A percentile compares a stretch with the other conserved stretches of the same genome.
These are phyloP conservation scores for Gobiocypris rarus DNA, from an alignment of 2,113 vertebrate species.

Conservation along the genomic window DNA sequence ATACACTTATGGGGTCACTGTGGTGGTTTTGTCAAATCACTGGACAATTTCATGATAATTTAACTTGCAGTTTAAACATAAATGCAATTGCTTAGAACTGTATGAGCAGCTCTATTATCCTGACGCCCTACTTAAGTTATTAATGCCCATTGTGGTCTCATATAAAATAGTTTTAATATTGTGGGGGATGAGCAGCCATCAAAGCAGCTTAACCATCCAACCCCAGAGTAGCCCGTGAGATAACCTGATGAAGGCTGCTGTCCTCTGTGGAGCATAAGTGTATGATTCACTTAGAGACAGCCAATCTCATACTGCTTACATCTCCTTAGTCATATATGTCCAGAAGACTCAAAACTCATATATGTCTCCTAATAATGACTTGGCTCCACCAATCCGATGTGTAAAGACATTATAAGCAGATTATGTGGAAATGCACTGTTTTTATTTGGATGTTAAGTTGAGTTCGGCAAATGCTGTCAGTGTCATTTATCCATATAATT, in stretches of 20 bases:
- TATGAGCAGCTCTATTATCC: not conserved
- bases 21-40: not conserved
- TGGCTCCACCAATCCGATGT: conserved; percentile 8
- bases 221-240: not conserved
- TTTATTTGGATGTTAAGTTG: not conserved
- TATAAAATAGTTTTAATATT: not conserved
- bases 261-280: conserved; percentile 14
- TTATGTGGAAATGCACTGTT: conserved; percentile 11
- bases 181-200: not conserved
- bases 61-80: too few species aligned
- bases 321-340: conserved; percentile 26
- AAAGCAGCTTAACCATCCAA: conserved; percentile 19
- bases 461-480: not conserved
- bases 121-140: not conserved
- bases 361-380: conserved; percentile 15
- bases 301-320: not conserved
- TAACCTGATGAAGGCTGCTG: conserved; percentile 10
- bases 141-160: not conserved
- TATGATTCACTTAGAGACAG: conserved; percentile 27
- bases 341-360: not conserved
- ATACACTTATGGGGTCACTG: not conserved
- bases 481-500: not conserved
- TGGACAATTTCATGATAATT: too few species aligned
- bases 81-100: too few species aligned
- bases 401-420: conserved; percentile 26